These are phyloP conservation scores for Meleagris gallopavo DNA, from an alignment of 2,113 vertebrate species.

Conservation along the genomic window DNA sequence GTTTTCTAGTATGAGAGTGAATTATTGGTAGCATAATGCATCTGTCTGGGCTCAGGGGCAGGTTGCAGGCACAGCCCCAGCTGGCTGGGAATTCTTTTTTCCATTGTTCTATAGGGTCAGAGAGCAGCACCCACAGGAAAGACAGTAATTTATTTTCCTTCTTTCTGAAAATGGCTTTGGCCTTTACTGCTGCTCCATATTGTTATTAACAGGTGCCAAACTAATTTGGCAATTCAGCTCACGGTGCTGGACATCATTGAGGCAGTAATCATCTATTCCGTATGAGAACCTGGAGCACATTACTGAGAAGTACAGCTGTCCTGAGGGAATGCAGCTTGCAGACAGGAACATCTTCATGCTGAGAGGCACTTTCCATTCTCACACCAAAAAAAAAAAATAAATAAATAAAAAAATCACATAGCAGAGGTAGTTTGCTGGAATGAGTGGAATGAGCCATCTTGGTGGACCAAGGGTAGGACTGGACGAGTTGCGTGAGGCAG, in stretches of 20 bases:
- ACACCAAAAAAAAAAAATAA: too few relatives aligned
- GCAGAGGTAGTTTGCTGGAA: background rate
- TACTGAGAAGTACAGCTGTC: background rate
- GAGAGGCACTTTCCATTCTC: background rate
- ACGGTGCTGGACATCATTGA: background rate
- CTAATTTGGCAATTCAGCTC: background rate
- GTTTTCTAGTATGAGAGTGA: background rate
- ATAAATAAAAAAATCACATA: background rate
- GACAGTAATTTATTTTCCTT: background rate
- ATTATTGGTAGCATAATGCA: accelerated
- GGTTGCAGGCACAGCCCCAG: background rate
- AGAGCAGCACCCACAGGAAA: background rate
- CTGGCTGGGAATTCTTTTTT: background rate
- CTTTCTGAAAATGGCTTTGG: background rate
- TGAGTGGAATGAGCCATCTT: background rate
- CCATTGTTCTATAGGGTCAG: background rate
- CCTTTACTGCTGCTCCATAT: background rate
- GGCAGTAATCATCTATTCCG: background rate
- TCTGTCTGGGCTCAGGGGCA: background rate
- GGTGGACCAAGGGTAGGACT: background rate
- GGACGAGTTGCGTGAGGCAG: accelerated
- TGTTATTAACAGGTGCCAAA: background rate
- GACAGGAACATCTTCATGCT: background rate
- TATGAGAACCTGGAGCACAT: background rate
- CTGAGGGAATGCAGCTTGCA: background rate